Base-by-base conservation (phyloP, 2,888 invertebrate genomes). In the Agelastica alni region DNA sequence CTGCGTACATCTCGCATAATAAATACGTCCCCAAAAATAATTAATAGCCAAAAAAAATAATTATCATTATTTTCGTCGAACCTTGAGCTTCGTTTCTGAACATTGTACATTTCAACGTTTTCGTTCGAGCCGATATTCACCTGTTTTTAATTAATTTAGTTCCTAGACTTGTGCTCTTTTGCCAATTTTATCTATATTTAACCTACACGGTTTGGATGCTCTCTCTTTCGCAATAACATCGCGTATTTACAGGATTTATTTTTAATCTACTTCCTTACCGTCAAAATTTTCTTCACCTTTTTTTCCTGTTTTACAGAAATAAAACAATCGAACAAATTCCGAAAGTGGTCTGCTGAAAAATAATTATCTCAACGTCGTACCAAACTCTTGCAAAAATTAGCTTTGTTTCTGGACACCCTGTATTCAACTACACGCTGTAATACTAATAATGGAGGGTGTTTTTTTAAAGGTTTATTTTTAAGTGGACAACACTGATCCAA, bases 131-230 rank as follows among this genome's bases (percentile, higher is more conserved):
- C 28, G 55, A 46, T 37, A 36, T 58, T 58, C 69, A 69, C 66
- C 69, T 69, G 69, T 59, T 63, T 64, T 66, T 65, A 67, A 68
- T 68, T 68, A 67, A 68, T 68, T 64, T 60, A 43, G 36, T 14
- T n/a, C 55, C 32, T 43, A 26, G 52, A 46, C 37, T 52, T 12
- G 12, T 12, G 47, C 9, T 26, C 47, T 39, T 53, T 56, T 61
- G 65, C 65, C 65, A 65, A 65, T 62, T 62, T 60, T 58, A 53
- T 55, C 53, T 61, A 58, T 55, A 56, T 53, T 56, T 60, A 56
- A 49, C 48, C 42, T 43, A 54, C 47, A n/a, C n/a, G 46, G 45
- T 36, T 51, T 31, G 26, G 16, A 37, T 44, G 47, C 44, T 46
- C 18, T 22, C 16, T 18, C 13, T 47, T 37, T 47, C 28, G 47